A percentile compares a stretch with the other conserved stretches of the same genome.
Conservation (phyloP, 2,797 vertebrate genomes). For the Eulemur coronatus region DNA sequence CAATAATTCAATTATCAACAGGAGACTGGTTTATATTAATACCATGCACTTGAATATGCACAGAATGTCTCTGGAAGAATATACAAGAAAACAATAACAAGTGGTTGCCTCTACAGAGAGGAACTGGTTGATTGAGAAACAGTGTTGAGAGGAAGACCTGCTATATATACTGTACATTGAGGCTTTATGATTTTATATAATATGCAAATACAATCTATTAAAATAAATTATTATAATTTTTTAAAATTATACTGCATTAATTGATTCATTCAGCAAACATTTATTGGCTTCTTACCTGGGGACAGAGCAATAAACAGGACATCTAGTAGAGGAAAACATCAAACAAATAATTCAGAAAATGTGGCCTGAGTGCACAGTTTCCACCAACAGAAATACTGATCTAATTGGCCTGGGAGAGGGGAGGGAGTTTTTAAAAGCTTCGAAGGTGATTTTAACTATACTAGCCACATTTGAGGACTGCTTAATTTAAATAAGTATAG, state of each 20-base stretch:
- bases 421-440: neutral
- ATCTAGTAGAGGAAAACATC: neutral
- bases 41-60: neutral
- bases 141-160: neutral
- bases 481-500: neutral
- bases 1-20: conserved; percentile 29
- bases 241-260: neutral
- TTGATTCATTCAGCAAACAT: neutral
- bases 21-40: neutral
- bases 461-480: neutral
- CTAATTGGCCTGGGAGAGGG: neutral
- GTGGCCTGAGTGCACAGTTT: neutral
- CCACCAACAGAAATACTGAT: neutral
- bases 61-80: conserved; percentile 19
- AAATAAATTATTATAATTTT: conserved; percentile 21
- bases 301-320: neutral
- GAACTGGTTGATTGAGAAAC: neutral
- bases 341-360: conserved; percentile 9
- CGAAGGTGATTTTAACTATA: conserved; percentile 9
- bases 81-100: conserved; percentile 7
- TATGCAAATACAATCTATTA: neutral
- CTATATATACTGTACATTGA: neutral
- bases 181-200: neutral
- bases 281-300: neutral
- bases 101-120: neutral